These are phyloP conservation scores for Cyclophora albipunctata DNA, from an alignment of 2,888 invertebrate species.

Conservation along the genomic window DNA sequence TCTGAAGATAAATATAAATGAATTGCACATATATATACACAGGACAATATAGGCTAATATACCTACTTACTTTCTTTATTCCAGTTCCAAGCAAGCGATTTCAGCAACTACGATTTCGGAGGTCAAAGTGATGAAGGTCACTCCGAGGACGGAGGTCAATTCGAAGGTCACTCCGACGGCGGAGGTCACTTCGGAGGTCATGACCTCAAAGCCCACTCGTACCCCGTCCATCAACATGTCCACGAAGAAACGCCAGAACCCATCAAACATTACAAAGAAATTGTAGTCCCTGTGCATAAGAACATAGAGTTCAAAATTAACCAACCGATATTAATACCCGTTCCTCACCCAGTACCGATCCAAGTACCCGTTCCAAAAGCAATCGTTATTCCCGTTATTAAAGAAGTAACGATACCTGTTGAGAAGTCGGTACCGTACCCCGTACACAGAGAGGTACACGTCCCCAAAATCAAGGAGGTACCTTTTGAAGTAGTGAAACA, in stretches of 20 bases:
- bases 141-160: slow-evolving; percentile 1
- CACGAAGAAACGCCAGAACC: slow-evolving; percentile 81
- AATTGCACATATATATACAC: too few relatives aligned
- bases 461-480: slow-evolving; percentile 80
- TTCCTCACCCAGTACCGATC: slow-evolving; percentile 80
- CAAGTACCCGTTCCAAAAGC: slow-evolving; percentile 81
- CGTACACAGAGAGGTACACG: slow-evolving; percentile 79
- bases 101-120: slow-evolving; percentile 31
- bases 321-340: slow-evolving; percentile 73
- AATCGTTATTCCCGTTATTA: slow-evolving; percentile 80
- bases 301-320: slow-evolving; percentile 76
- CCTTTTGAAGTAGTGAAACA: slow-evolving; percentile 82
- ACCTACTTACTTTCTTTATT: slow-evolving; percentile 12
- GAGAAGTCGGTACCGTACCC: slow-evolving; percentile 84
- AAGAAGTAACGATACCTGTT: slow-evolving; percentile 80
- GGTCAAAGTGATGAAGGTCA: slow-evolving; percentile 13
- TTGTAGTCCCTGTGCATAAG: slow-evolving; percentile 78
- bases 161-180: slow-evolving; percentile 29
- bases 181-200: slow-evolving; percentile 50
- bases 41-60: too few relatives aligned
- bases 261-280: slow-evolving; percentile 80
- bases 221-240: slow-evolving; percentile 78
- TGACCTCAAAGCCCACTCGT: slow-evolving; percentile 57
- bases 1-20: too few relatives aligned
- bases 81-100: slow-evolving; percentile 59